Evolutionary conservation across 2,797 vertebrate species (phyloP).

Genomic region (Gouania willdenowi): DNA sequence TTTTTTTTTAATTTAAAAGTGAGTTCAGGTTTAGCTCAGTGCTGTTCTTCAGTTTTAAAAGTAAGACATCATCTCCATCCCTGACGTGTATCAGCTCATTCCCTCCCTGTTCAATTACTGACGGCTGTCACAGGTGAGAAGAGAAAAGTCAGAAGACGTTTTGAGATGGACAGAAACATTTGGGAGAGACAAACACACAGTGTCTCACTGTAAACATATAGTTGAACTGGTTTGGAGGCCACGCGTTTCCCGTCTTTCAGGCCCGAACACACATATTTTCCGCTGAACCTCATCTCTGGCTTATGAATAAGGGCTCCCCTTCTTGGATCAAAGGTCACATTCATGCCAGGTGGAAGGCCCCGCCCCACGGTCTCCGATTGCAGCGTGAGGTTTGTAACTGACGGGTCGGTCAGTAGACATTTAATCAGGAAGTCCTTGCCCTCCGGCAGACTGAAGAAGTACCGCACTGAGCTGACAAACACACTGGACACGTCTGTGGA

Average conservation of each 20-base stretch:
- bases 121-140: no score
- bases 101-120: no score
- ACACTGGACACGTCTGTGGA: conserved; percentile 2
- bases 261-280: conserved; percentile 72
- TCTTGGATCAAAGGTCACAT: conserved; percentile 65
- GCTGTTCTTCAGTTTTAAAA: no score
- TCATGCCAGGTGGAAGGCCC: conserved; percentile 49
- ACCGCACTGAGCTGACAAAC: conserved; percentile 34
- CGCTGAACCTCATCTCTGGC: conserved; percentile 45
- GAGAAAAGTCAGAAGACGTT: not conserved
- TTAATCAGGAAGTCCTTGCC: conserved; percentile 68
- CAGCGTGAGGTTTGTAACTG: conserved; percentile 60
- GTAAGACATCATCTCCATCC: no score
- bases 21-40: no score
- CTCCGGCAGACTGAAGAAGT: rapidly evolving
- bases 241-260: conserved; percentile 14
- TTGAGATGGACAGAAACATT: no score
- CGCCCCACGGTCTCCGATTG: not conserved
- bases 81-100: no score
- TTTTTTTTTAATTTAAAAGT: no score
- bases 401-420: conserved; percentile 81
- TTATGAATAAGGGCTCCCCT: conserved; percentile 74
- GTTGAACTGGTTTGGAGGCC: conserved; percentile 43
- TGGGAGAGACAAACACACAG: no score
- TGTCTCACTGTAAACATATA: conserved; percentile 78